phyloP scores from a whole-genome alignment of 2,797 vertebrate genomes.

The Danionella dracula region DNA sequence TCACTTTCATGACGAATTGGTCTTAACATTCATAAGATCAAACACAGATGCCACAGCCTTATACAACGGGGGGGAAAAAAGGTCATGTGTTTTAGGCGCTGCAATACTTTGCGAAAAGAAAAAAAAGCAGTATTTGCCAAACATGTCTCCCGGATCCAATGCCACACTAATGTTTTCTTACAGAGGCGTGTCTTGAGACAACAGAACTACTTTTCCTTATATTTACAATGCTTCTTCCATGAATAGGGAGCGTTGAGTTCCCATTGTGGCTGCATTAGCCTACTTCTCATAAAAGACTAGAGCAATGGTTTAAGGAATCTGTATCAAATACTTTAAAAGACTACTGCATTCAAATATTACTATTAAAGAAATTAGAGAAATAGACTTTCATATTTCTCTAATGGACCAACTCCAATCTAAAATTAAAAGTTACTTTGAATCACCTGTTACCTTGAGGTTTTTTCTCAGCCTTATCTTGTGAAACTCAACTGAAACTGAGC shows the following conservation, averaged over 20 bases:
- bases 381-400: too few species aligned
- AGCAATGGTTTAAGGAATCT: neutral
- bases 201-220: conserved; percentile 30
- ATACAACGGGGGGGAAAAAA: too few species aligned
- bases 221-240: conserved; percentile 13
- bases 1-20: neutral
- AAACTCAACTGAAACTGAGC: neutral
- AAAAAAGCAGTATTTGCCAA: conserved; percentile 26
- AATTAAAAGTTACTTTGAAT: conserved; percentile 22
- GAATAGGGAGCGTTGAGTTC: neutral
- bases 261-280: neutral
- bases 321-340: too few species aligned
- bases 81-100: too few species aligned
- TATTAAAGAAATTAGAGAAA: too few species aligned
- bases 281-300: neutral
- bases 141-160: conserved; percentile 61
- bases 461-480: conserved; percentile 12
- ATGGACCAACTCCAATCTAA: neutral
- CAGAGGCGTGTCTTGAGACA: conserved; percentile 55
- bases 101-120: neutral
- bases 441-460: conserved; percentile 26
- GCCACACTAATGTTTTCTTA: conserved; percentile 48
- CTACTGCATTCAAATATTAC: too few species aligned
- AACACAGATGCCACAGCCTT: neutral
- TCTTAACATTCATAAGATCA: neutral